Percentiles rank a stretch among this genome's conserved stretches.
Evolutionary conservation across 2,888 invertebrate species (phyloP).

Genomic region (Drosophila koepferae): DNA sequence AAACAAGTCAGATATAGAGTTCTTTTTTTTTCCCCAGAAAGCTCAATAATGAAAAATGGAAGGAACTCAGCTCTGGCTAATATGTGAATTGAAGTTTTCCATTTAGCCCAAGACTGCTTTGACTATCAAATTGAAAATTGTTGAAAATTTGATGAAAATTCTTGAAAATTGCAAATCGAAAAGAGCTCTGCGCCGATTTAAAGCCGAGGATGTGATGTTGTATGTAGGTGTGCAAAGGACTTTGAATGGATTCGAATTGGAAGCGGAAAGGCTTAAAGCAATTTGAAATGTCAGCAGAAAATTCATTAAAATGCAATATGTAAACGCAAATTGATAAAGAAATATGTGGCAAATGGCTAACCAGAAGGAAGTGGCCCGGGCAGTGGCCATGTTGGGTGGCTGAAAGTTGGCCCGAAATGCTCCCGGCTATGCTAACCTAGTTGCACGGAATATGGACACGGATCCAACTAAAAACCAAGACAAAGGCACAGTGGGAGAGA

Average conservation of each 20-base stretch:
- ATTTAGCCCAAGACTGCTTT: not conserved
- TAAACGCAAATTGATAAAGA: conserved; percentile 59
- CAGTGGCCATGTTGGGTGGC: not conserved
- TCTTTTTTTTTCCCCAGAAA: not conserved
- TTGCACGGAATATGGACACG: conserved; percentile 56
- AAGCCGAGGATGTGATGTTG: not conserved
- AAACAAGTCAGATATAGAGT: not conserved
- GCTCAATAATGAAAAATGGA: not conserved
- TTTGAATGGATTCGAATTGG: conserved; percentile 35
- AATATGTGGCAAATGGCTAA: conserved; percentile 40
- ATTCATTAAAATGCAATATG: conserved; percentile 72
- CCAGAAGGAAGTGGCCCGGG: not conserved
- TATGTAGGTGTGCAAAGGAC: not conserved
- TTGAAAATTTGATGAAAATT: conserved; percentile 5
- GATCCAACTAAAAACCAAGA: conserved; percentile 15
- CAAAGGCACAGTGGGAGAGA: not conserved
- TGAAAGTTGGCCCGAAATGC: conserved; percentile 31
- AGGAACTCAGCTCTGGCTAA: not conserved
- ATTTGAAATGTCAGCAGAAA: conserved; percentile 39
- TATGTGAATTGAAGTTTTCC: not conserved
- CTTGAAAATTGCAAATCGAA: not conserved
- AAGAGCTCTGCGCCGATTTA: not conserved
- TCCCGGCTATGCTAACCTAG: conserved; percentile 61
- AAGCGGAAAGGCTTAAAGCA: conserved; percentile 40
- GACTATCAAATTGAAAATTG: conserved; percentile 8